Evolutionary conservation across 2,113 vertebrate species (phyloP).

Genomic region (Labeo rohita): DNA sequence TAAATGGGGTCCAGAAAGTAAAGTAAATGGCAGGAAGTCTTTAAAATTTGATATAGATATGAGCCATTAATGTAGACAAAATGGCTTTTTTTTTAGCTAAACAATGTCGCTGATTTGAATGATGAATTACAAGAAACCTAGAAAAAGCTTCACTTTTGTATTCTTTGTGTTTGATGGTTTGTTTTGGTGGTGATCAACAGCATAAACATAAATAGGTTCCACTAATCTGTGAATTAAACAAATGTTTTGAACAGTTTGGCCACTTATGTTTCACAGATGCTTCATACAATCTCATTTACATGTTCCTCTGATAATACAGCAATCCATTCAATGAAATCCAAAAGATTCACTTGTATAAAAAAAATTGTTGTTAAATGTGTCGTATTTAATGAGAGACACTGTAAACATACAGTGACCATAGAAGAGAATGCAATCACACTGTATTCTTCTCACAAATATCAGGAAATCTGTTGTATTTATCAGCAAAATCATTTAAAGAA

Average conservation of each 20-base stretch:
- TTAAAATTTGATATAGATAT: neutral
- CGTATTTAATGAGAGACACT: neutral
- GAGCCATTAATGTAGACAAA: neutral
- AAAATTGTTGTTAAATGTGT: neutral
- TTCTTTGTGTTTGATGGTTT: no score
- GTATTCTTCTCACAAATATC: neutral
- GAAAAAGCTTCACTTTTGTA: no score
- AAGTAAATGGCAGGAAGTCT: neutral
- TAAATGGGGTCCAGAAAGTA: neutral
- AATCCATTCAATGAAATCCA: neutral
- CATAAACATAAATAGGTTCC: no score
- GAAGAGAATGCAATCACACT: neutral
- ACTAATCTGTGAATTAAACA: neutral
- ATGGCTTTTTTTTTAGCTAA: neutral
- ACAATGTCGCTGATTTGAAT: neutral
- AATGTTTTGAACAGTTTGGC: neutral
- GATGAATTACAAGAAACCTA: no score
- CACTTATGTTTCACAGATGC: neutral
- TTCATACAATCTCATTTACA: neutral
- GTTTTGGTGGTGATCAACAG: no score
- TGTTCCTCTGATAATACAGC: neutral
- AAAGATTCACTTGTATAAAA: neutral
- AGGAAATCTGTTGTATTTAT: neutral
- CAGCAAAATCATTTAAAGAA: neutral
- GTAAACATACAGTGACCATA: no score